These are phyloP conservation scores for Spondyliosoma cantharus DNA, from an alignment of 2,797 vertebrate genomes.

Conservation along the genomic window DNA sequence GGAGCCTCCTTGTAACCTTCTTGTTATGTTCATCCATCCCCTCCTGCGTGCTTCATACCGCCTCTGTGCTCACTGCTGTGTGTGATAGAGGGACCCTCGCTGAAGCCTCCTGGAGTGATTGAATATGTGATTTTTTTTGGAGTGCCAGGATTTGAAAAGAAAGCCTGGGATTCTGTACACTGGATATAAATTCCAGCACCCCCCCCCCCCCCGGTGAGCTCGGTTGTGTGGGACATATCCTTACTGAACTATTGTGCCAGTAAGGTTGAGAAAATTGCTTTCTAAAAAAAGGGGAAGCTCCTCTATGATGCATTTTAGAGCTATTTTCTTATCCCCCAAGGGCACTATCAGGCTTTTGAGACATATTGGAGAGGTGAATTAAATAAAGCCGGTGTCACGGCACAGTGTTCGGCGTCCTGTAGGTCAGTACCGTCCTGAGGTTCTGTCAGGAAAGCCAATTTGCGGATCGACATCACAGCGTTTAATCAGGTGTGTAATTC, in stretches of 20 bases:
- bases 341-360: constrained; percentile 41
- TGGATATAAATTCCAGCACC: constrained; percentile 35
- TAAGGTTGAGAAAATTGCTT: constrained; percentile 52
- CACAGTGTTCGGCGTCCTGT: constrained; percentile 22
- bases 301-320: constrained; percentile 58
- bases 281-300: constrained; percentile 38
- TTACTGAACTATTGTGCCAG: constrained; percentile 33
- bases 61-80: neutral
- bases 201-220: neutral
- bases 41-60: neutral
- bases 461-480: neutral
- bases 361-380: constrained; percentile 47
- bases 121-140: constrained; percentile 48
- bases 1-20: neutral
- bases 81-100: neutral
- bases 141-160: constrained; percentile 42
- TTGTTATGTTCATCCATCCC: neutral
- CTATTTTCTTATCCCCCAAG: constrained; percentile 19
- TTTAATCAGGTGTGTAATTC: constrained; percentile 42
- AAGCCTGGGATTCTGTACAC: constrained; percentile 39
- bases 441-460: constrained; percentile 43
- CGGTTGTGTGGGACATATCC: constrained; percentile 40
- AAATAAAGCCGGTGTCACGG: constrained; percentile 42
- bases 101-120: constrained; percentile 31
- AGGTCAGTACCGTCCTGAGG: constrained; percentile 24